Percentiles rank a stretch among this genome's conserved stretches.
Conservation (phyloP, 1,140 invertebrate species). For the Dendrolimus punctatus region DNA sequence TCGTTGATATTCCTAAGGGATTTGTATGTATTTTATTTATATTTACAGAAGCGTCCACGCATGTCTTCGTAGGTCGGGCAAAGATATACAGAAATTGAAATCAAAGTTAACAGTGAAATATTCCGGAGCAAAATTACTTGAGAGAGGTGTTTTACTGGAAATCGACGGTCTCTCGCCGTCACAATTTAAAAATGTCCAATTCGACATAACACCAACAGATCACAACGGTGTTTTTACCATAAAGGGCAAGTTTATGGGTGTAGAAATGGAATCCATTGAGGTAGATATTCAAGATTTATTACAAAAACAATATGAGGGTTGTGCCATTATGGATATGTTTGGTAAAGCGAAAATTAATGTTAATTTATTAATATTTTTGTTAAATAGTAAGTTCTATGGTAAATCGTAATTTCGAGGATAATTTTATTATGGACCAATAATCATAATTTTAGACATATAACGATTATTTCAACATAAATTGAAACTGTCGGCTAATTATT, state of each 20-base stretch:
- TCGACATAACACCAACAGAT: slow-evolving; percentile 83
- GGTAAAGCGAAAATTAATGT: slow-evolving; percentile 86
- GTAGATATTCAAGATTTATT: slow-evolving; percentile 84
- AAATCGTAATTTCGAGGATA: slow-evolving; percentile 42
- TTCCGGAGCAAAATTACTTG: slow-evolving; percentile 79
- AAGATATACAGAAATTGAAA: slow-evolving; percentile 73
- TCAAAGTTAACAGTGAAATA: slow-evolving; percentile 80
- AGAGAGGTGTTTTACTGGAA: slow-evolving; percentile 83
- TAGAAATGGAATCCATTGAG: slow-evolving; percentile 84
- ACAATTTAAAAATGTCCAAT: slow-evolving; percentile 85
- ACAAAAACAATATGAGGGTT: slow-evolving; percentile 86
- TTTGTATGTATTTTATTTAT: background rate
- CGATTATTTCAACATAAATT: no score
- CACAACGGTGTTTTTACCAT: slow-evolving; percentile 81
- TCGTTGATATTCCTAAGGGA: no score
- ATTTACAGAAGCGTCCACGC: slow-evolving; percentile 72
- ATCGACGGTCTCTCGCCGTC: slow-evolving; percentile 78
- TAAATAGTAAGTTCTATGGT: slow-evolving; percentile 87
- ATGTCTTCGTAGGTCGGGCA: slow-evolving; percentile 65
- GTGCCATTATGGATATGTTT: slow-evolving; percentile 85
- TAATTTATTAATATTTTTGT: slow-evolving; percentile 82
- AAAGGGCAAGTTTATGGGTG: slow-evolving; percentile 86
- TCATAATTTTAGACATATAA: background rate
- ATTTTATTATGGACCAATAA: slow-evolving; percentile 3
- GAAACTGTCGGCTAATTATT: no score